These are phyloP conservation scores for Merluccius polli DNA, from an alignment of 2,797 vertebrate genomes.

Conservation along the genomic window DNA sequence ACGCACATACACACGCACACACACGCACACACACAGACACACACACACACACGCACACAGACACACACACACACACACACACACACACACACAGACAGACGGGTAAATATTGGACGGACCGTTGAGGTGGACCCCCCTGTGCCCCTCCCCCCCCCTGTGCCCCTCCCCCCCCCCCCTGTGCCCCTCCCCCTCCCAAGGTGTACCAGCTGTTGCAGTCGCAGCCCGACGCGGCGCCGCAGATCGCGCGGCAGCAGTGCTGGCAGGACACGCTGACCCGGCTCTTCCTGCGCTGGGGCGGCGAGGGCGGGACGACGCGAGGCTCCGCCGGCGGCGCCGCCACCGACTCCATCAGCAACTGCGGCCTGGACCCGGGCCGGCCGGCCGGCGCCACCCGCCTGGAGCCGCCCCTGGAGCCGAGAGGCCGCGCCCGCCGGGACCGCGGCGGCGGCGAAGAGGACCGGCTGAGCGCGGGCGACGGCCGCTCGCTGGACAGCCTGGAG, in stretches of 20 bases:
- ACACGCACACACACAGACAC: too few species aligned
- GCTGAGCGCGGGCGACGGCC: conserved; percentile 74
- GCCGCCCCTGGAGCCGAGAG: conserved; percentile 50
- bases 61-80: too few species aligned
- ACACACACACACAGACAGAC: too few species aligned
- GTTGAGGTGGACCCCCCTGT: too few species aligned
- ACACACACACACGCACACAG: too few species aligned
- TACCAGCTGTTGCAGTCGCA: conserved; percentile 88
- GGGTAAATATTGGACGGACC: too few species aligned
- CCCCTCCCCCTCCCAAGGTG: conserved; percentile 68
- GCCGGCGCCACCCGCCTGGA: conserved; percentile 58
- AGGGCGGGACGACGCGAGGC: not conserved
- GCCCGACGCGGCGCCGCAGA: conserved; percentile 82
- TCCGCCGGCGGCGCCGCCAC: conserved; percentile 43
- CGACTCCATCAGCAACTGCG: conserved; percentile 67
- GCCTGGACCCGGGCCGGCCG: conserved; percentile 60
- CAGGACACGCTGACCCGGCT: conserved; percentile 90
- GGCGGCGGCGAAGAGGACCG: conserved; percentile 55
- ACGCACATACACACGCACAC: not conserved
- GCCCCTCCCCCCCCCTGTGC: not conserved
- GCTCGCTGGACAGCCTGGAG: conserved; percentile 81
- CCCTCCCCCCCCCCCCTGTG: not conserved
- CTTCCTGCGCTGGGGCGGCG: conserved; percentile 72
- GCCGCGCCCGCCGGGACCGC: conserved; percentile 36
- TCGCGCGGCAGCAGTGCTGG: conserved; percentile 91